Conservation (phyloP, 1,140 invertebrate genomes). For the Phthorimaea operculella region DNA sequence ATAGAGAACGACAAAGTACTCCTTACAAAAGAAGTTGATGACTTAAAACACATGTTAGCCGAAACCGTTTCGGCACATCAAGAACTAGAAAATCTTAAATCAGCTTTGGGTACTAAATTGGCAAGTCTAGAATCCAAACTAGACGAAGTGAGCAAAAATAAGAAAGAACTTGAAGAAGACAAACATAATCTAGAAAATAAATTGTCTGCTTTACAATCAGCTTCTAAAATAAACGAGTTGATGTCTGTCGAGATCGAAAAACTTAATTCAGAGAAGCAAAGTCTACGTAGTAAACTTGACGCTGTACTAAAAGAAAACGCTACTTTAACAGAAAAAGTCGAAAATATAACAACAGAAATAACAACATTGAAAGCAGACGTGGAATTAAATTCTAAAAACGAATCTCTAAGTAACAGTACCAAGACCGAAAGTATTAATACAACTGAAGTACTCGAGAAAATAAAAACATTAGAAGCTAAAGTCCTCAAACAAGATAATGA, state of each 20-base stretch:
- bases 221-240: slow-evolving; percentile 21
- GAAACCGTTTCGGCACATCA: slow-evolving; percentile 28
- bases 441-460: slow-evolving; percentile 25
- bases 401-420: slow-evolving; percentile 26
- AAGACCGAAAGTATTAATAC: slow-evolving; percentile 20
- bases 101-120: slow-evolving; percentile 34
- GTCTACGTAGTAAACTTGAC: slow-evolving; percentile 21
- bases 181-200: slow-evolving; percentile 36
- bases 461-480: slow-evolving; percentile 33
- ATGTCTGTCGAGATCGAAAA: slow-evolving; percentile 22
- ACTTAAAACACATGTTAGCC: slow-evolving; percentile 39
- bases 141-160: slow-evolving; percentile 33
- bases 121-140: slow-evolving; percentile 35
- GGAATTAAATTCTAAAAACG: slow-evolving; percentile 26
- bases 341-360: slow-evolving; percentile 24
- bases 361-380: slow-evolving; percentile 20
- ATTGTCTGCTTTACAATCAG: slow-evolving; percentile 27
- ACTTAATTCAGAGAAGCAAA: slow-evolving; percentile 20
- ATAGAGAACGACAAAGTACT: slow-evolving; percentile 64
- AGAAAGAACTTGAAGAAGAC: slow-evolving; percentile 35
- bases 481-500: slow-evolving; percentile 18
- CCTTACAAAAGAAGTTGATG: slow-evolving; percentile 51
- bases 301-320: slow-evolving; percentile 28
- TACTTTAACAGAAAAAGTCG: slow-evolving; percentile 24
- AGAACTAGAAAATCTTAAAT: slow-evolving; percentile 33